These are phyloP conservation scores for Liodrosophila aerea DNA, from an alignment of 2,888 invertebrate genomes.

Conservation along the genomic window DNA sequence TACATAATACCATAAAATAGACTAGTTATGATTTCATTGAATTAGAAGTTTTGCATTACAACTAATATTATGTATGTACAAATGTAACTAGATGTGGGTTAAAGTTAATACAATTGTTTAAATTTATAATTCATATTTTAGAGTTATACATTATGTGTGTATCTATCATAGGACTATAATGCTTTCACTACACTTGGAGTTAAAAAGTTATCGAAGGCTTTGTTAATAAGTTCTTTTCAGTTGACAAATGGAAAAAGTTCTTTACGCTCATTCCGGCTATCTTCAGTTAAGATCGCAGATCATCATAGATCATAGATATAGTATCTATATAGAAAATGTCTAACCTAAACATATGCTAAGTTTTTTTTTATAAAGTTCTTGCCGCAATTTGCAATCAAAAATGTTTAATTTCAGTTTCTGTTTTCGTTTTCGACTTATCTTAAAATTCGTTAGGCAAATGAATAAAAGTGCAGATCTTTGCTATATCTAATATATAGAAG, in stretches of 20 bases:
- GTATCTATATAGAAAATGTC: conserved; percentile 45
- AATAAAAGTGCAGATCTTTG: conserved; percentile 64
- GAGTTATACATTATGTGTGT: conserved; percentile 6
- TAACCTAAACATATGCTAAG: conserved; percentile 43
- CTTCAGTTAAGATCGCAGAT: conserved; percentile 11
- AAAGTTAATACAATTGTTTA: conserved; percentile 24
- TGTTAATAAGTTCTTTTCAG: conserved; percentile 78
- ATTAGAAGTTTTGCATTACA: conserved; percentile 25
- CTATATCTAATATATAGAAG: conserved; percentile 34
- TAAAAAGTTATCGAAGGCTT: conserved; percentile 76
- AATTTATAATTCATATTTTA: conserved; percentile 40
- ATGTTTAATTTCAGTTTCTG: conserved; percentile 4
- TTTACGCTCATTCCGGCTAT: conserved; percentile 44
- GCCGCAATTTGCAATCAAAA: conserved; percentile 1
- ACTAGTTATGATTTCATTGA: conserved; percentile 45
- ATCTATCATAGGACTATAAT: conserved; percentile 42
- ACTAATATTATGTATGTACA: conserved; percentile 44
- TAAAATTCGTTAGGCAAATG: conserved; percentile 73
- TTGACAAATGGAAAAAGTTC: conserved; percentile 73
- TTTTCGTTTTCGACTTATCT: conserved; percentile 36
- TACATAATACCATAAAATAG: conserved; percentile 51
- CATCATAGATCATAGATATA: conserved; percentile 38
- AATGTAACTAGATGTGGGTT: conserved; percentile 39
- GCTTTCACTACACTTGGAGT: conserved; percentile 69
- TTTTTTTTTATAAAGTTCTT: conserved; percentile 33